Conservation (phyloP, 2,113 vertebrate genomes). For the Cygnus buccinator region DNA sequence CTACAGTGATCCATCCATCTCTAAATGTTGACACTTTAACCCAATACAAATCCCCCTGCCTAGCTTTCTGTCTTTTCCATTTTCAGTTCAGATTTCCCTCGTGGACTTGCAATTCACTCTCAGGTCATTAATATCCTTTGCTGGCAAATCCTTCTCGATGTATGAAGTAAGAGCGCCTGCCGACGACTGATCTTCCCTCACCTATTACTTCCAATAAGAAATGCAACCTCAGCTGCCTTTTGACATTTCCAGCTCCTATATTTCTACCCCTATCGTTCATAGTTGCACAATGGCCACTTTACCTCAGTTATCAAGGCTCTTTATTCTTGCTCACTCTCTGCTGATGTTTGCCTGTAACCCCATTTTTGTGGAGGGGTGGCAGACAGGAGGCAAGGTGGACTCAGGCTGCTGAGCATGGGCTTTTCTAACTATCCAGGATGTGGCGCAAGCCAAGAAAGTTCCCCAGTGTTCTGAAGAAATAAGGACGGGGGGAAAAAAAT, state of each 20-base stretch:
- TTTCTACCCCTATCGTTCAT: not conserved
- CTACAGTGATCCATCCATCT: slow-evolving; percentile 36
- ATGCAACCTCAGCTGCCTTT: slow-evolving; percentile 45
- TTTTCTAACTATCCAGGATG: slow-evolving; percentile 49
- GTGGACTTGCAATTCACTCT: slow-evolving; percentile 21
- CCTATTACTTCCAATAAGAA: slow-evolving; percentile 45
- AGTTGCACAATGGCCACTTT: not conserved
- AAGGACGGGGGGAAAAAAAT: not conserved
- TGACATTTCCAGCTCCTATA: not conserved
- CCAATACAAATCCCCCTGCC: not conserved
- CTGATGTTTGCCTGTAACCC: slow-evolving; percentile 27
- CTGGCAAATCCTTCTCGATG: slow-evolving; percentile 57
- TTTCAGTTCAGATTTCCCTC: slow-evolving; percentile 45
- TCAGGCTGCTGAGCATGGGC: not conserved
- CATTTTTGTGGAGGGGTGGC: slow-evolving; percentile 8
- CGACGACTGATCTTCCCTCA: slow-evolving; percentile 37
- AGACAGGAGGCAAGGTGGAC: not conserved
- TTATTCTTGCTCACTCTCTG: not conserved
- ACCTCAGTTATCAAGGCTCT: not conserved
- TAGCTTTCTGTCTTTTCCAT: slow-evolving; percentile 54
- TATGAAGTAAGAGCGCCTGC: not conserved
- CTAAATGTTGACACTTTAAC: slow-evolving; percentile 56
- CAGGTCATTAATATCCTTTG: slow-evolving; percentile 61
- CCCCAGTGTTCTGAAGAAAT: slow-evolving; percentile 30
- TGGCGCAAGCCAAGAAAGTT: slow-evolving; percentile 47